phyloP scores from a whole-genome alignment of 2,888 invertebrate genomes.

The Drosophila maculinotata region DNA sequence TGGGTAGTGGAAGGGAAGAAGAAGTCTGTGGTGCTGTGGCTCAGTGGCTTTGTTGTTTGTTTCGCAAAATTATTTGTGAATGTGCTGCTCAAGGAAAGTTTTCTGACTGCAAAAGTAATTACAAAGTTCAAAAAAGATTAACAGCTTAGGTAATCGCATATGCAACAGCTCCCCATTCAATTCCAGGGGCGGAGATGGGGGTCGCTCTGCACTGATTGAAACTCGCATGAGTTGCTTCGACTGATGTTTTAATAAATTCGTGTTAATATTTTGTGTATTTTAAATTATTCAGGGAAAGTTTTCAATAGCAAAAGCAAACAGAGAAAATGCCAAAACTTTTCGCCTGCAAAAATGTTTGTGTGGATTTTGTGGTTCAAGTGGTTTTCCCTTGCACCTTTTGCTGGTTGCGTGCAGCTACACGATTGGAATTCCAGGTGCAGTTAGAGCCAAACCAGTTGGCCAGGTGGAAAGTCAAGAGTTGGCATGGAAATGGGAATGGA shows the following conservation, averaged over 20 bases:
- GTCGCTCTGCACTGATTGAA: not conserved
- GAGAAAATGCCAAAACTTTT: slow-evolving; percentile 36
- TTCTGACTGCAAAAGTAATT: slow-evolving; percentile 80
- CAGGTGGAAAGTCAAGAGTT: slow-evolving; percentile 41
- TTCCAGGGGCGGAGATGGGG: not conserved
- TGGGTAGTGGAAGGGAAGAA: not conserved
- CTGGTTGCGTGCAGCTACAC: slow-evolving; percentile 45
- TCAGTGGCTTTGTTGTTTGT: slow-evolving; percentile 46
- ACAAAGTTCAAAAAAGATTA: slow-evolving; percentile 83
- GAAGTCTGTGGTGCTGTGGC: slow-evolving; percentile 35
- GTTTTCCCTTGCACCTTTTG: slow-evolving; percentile 9
- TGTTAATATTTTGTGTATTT: slow-evolving; percentile 55
- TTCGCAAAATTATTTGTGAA: slow-evolving; percentile 62
- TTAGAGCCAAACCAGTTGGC: slow-evolving; percentile 17
- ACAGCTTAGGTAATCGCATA: slow-evolving; percentile 60
- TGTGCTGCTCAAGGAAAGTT: slow-evolving; percentile 61
- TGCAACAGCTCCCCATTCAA: not conserved
- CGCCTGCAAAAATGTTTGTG: slow-evolving; percentile 55
- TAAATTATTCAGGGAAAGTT: slow-evolving; percentile 49
- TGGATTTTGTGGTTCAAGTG: slow-evolving; percentile 66
- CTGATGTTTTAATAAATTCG: slow-evolving; percentile 60
- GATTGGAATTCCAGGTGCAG: slow-evolving; percentile 36
- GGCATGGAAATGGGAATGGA: slow-evolving; percentile 34
- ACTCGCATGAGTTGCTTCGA: slow-evolving; percentile 18
- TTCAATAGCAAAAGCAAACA: slow-evolving; percentile 20